Evolutionary conservation across 2,113 vertebrate genomes (phyloP), one percentile per base, ranked within the genome.

Genomic region (Bothrops jararaca): DNA sequence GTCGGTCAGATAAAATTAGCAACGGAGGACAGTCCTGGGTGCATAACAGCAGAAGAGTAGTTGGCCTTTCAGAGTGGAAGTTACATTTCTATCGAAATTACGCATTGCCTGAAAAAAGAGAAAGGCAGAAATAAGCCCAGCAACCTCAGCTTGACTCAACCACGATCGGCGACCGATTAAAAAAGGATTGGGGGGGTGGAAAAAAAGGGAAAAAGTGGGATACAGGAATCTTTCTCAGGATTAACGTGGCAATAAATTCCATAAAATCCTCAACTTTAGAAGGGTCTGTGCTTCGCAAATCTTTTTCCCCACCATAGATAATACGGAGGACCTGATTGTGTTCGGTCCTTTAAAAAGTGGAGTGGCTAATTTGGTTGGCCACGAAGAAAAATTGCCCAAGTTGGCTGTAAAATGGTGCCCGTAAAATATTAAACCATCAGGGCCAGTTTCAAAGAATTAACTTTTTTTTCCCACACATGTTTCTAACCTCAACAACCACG

Each of bases 201-300:
- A n/a, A n/a, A n/a, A n/a, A n/a, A n/a, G n/a, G n/a, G n/a, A n/a
- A n/a, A n/a, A n/a, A 89, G 20, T 94, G 90, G 93, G 69, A 96
- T 96, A 96, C 94, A 95, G 94, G 86, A 94, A 92, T 94, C 92
- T 89, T 95, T 95, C 96, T 96, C 95, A 95, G 96, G 95, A 96
- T 94, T 93, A 93, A 57, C 93, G 88, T 93, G 45, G 97, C 94
- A 95, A 96, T 96, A 93, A 90, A 86, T 92, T 57, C n/a, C 85
- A 24, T 20, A 34, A 89, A 86, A 42, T 50, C 11, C 2, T 50
- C 95, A 91, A 90, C 93, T 93, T 93, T 93, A 95, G 92, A 93
- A 96, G 95, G 95, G 91, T 94, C 91, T 50, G 93, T 95, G 96
- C 96, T 97, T 96, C 29, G 94, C 92, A 18, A 4, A 22, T 12